A percentile compares a stretch with the other conserved stretches of the same genome.
phyloP scores from a whole-genome alignment of 1,140 invertebrate species.

The Rhyzopertha dominica region DNA sequence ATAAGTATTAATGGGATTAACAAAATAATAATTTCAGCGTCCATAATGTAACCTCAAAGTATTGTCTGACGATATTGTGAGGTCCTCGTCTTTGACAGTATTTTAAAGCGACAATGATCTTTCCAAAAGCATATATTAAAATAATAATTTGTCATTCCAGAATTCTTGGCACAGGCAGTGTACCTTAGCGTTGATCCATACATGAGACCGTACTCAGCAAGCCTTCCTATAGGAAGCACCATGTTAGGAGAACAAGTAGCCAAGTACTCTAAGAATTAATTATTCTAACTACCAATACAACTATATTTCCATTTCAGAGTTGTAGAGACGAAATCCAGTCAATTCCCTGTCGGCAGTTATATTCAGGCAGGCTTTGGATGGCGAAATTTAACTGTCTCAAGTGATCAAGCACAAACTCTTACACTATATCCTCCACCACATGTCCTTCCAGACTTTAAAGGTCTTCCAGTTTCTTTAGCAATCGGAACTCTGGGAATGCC shows the following conservation, averaged over 20 bases:
- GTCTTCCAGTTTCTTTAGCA: conserved; percentile 46
- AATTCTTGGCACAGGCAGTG: conserved; percentile 58
- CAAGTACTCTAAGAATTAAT: conserved; percentile 42
- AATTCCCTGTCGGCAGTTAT: conserved; percentile 46
- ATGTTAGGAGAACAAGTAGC: conserved; percentile 60
- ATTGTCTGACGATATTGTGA: no score
- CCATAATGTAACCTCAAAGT: no score
- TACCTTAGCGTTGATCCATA: conserved; percentile 66
- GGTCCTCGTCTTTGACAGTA: no score
- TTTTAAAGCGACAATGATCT: no score
- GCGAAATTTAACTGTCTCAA: conserved; percentile 48
- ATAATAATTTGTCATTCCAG: conserved; percentile 54
- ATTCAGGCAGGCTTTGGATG: conserved; percentile 51
- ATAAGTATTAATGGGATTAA: no score
- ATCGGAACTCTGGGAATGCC: conserved; percentile 53
- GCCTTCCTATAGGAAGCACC: conserved; percentile 49
- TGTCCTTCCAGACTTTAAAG: conserved; percentile 45
- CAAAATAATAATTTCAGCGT: no score
- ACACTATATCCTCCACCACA: conserved; percentile 11
- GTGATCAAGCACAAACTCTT: conserved; percentile 6
- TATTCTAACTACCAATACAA: background rate
- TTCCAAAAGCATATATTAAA: no score
- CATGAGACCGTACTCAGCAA: conserved; percentile 54
- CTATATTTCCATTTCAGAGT: conserved; percentile 27
- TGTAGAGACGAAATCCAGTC: conserved; percentile 44